Conservation (phyloP, 1,140 invertebrate genomes). For the Halesus radiatus region DNA sequence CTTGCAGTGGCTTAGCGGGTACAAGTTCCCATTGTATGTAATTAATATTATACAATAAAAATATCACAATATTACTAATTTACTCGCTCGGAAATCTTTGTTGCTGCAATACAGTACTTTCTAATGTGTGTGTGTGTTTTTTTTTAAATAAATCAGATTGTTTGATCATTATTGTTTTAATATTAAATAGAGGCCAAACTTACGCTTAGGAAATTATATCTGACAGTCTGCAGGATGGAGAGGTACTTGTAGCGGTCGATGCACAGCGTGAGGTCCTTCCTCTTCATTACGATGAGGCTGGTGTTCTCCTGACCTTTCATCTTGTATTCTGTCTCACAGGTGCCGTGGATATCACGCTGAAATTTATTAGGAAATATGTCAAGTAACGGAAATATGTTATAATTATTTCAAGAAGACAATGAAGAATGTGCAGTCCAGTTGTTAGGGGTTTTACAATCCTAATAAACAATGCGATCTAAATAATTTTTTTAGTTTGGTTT, state of each 20-base stretch:
- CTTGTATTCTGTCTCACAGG: conserved; percentile 85
- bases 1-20: too few relatives aligned
- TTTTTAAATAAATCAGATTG: not conserved
- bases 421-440: too few relatives aligned
- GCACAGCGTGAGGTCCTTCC: conserved; percentile 83
- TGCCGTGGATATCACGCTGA: conserved; percentile 85
- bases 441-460: not conserved
- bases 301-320: conserved; percentile 79
- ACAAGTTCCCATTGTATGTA: too few relatives aligned
- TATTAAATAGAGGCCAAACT: conserved; percentile 59
- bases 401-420: too few relatives aligned
- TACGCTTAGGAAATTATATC: conserved; percentile 81
- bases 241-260: conserved; percentile 81
- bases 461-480: too few relatives aligned
- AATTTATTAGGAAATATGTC: conserved; percentile 1
- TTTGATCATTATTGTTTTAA: too few relatives aligned
- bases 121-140: too few relatives aligned
- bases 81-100: too few relatives aligned
- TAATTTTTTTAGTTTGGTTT: too few relatives aligned
- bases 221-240: conserved; percentile 83
- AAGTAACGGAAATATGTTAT: not conserved
- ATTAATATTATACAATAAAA: too few relatives aligned
- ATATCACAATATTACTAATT: too few relatives aligned
- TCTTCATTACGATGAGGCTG: conserved; percentile 82
- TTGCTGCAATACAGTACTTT: too few relatives aligned